These are phyloP conservation scores for Chrysogorgia sp. DNA, from an alignment of 92 coral and sea anemone genomes.

Conservation along the genomic window DNA sequence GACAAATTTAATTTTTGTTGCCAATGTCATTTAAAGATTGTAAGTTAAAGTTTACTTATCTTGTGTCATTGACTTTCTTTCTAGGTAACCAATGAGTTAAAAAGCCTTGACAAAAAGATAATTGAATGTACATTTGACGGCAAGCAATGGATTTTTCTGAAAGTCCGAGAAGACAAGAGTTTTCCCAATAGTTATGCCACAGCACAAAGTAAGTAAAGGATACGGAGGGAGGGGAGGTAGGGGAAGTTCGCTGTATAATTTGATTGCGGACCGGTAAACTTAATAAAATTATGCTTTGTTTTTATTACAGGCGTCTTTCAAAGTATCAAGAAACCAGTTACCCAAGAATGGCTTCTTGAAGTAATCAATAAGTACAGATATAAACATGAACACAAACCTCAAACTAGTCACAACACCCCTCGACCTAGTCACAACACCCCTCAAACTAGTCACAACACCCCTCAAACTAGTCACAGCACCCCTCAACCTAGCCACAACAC, in stretches of 20 bases:
- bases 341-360: constrained; percentile 76
- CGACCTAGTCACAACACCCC: no score
- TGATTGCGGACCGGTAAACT: not conserved
- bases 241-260: no score
- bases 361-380: constrained; percentile 81
- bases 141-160: constrained; percentile 83
- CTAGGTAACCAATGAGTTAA: constrained; percentile 82
- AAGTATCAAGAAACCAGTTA: constrained; percentile 87
- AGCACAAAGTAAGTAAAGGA: constrained; percentile 75
- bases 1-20: no score
- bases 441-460: no score
- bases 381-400: constrained; percentile 36
- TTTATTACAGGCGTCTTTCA: constrained; percentile 78
- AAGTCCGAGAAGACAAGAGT: constrained; percentile 92
- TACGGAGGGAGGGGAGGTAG: not conserved
- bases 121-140: constrained; percentile 98
- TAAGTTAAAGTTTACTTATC: not conserved
- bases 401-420: no score
- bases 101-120: constrained; percentile 71
- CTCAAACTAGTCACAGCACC: not conserved
- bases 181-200: constrained; percentile 87
- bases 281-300: not conserved
- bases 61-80: no score
- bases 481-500: no score
- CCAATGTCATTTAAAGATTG: no score